Evolutionary conservation across 1,140 invertebrate species (phyloP).

Genomic region (Druon quercuslanigerum): DNA sequence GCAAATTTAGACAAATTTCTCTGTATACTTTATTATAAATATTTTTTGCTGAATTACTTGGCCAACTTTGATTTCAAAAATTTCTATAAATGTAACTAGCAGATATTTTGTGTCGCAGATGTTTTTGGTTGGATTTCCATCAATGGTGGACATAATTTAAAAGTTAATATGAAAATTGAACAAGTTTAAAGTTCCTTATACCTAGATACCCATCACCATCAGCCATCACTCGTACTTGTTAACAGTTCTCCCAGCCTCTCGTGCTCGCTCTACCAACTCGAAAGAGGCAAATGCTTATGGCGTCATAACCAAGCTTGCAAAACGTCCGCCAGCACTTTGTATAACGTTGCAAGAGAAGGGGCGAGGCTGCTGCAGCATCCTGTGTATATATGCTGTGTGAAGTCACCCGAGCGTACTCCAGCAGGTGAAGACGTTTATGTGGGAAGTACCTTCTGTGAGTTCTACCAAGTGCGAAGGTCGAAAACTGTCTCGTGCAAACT

Average conservation of each 20-base stretch:
- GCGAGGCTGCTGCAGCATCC: neutral
- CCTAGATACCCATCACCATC: neutral
- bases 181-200: neutral
- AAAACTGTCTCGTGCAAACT: constrained; percentile 53
- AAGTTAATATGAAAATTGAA: neutral
- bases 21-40: too few species aligned
- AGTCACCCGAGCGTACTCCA: constrained; percentile 46
- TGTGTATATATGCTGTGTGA: constrained; percentile 27
- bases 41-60: too few species aligned
- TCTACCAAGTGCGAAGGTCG: constrained; percentile 27
- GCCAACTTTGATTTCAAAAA: too few species aligned
- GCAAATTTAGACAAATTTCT: too few species aligned
- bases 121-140: too few species aligned
- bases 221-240: neutral
- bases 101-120: too few species aligned
- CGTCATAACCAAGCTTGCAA: constrained; percentile 53
- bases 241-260: constrained; percentile 37
- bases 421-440: constrained; percentile 54
- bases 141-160: too few species aligned
- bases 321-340: constrained; percentile 46
- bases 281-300: constrained; percentile 56
- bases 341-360: neutral
- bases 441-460: constrained; percentile 30
- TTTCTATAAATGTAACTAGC: too few species aligned
- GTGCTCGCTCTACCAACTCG: constrained; percentile 54